These are phyloP conservation scores for Sebastes iracundus DNA, from an alignment of 2,797 vertebrate genomes.

Conservation along the genomic window DNA sequence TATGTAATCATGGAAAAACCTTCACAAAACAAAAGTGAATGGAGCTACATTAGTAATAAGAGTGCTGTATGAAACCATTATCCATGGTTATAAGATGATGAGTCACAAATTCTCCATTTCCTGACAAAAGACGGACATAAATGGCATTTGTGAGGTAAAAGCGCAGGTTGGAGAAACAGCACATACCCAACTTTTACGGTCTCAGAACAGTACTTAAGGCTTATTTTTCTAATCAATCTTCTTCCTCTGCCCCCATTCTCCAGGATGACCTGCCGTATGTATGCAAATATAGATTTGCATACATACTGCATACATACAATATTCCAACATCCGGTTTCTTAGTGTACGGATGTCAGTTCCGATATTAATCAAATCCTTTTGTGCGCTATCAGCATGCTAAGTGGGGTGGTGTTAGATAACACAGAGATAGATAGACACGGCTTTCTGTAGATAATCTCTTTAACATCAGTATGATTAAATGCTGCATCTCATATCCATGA, in stretches of 20 bases:
- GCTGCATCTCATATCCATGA: constrained; percentile 58
- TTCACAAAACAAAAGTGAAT: not conserved
- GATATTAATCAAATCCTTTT: constrained; percentile 68
- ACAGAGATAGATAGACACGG: constrained; percentile 44
- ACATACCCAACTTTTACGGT: not conserved
- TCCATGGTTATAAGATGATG: constrained; percentile 17
- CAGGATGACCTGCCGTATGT: constrained; percentile 36
- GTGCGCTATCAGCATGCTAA: constrained; percentile 53
- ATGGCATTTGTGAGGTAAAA: constrained; percentile 28
- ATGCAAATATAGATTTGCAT: constrained; percentile 46
- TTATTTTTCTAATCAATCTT: constrained; percentile 16
- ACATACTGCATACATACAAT: not conserved
- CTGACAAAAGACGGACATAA: constrained; percentile 1
- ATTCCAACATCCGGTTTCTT: constrained; percentile 41
- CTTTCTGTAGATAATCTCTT: constrained; percentile 71
- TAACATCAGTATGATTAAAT: constrained; percentile 73
- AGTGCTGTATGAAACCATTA: constrained; percentile 31
- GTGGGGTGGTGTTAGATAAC: constrained; percentile 57
- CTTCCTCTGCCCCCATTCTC: constrained; percentile 2
- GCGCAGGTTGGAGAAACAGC: not conserved
- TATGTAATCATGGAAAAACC: not conserved
- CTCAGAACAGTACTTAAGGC: not conserved
- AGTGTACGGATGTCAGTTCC: constrained; percentile 46
- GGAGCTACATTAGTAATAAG: not conserved
- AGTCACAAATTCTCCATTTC: constrained; percentile 49